A percentile compares a stretch with the other conserved stretches of the same genome.
These are phyloP conservation scores for Pogonognathellus flavescens DNA, from an alignment of 1,140 invertebrate species.

Conservation along the genomic window DNA sequence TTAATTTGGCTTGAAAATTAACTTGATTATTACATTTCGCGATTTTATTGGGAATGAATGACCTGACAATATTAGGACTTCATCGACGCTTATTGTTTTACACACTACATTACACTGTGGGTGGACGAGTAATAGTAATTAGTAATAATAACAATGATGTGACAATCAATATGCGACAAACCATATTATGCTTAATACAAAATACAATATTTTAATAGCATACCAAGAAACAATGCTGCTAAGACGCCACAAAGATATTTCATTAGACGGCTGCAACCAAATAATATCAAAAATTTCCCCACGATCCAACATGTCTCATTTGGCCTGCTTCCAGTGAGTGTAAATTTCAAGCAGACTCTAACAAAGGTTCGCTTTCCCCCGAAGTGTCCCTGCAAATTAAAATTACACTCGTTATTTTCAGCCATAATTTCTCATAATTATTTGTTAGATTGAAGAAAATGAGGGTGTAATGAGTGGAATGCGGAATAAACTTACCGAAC, in stretches of 20 bases:
- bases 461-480: too few species aligned
- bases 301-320: not conserved
- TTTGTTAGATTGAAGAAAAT: too few species aligned
- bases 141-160: too few species aligned
- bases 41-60: conserved; percentile 17
- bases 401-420: not conserved
- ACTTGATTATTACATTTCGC: not conserved
- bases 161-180: too few species aligned
- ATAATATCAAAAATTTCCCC: not conserved
- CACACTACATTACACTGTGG: too few species aligned
- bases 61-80: not conserved
- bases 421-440: too few species aligned
- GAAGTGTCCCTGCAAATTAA: not conserved
- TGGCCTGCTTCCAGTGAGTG: not conserved
- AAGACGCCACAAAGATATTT: not conserved
- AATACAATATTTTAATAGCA: too few species aligned
- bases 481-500: not conserved
- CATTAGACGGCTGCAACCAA: not conserved
- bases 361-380: not conserved
- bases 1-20: too few species aligned
- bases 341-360: not conserved
- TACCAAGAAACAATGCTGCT: too few species aligned
- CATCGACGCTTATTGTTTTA: not conserved
- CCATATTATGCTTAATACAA: too few species aligned
- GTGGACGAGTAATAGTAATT: too few species aligned